phyloP scores from a whole-genome alignment of 2,113 vertebrate genomes.

The Plestiodon gilberti region DNA sequence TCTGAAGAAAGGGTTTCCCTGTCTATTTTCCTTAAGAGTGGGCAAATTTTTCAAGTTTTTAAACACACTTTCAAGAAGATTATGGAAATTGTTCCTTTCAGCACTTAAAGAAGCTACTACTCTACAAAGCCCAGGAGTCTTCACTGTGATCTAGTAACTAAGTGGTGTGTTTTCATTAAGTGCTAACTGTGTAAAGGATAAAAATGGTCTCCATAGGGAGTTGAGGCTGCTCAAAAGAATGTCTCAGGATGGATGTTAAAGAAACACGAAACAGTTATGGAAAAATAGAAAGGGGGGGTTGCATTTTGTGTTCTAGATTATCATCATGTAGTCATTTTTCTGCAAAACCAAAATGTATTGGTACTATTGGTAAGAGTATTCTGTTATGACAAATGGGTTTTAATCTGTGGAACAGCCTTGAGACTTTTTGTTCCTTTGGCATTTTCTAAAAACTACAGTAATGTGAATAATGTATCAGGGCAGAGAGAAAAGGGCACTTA shows the following conservation, averaged over 20 bases:
- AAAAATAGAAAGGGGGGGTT: background rate
- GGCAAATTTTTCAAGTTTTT: background rate
- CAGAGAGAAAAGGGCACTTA: slow-evolving; percentile 35
- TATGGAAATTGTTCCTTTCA: slow-evolving; percentile 17
- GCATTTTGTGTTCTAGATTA: background rate
- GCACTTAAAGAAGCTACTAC: slow-evolving; percentile 25
- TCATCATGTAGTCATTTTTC: background rate
- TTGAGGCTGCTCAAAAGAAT: background rate
- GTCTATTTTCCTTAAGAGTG: background rate
- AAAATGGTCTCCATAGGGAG: background rate
- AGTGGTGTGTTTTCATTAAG: slow-evolving; percentile 6
- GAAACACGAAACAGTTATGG: background rate
- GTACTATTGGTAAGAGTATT: background rate
- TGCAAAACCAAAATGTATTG: background rate
- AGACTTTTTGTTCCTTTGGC: background rate
- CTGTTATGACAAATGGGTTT: slow-evolving; percentile 34
- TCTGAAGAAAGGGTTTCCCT: background rate
- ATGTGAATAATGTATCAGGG: slow-evolving; percentile 20
- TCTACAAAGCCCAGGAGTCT: background rate
- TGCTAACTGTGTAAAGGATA: slow-evolving; percentile 1
- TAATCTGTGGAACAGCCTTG: slow-evolving; percentile 23
- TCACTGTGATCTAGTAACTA: background rate
- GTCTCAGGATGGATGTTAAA: background rate
- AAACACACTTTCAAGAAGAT: background rate
- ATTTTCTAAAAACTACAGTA: slow-evolving; percentile 24